Conservation (phyloP, 1,140 invertebrate genomes). For the Piezodorus guildinii region DNA sequence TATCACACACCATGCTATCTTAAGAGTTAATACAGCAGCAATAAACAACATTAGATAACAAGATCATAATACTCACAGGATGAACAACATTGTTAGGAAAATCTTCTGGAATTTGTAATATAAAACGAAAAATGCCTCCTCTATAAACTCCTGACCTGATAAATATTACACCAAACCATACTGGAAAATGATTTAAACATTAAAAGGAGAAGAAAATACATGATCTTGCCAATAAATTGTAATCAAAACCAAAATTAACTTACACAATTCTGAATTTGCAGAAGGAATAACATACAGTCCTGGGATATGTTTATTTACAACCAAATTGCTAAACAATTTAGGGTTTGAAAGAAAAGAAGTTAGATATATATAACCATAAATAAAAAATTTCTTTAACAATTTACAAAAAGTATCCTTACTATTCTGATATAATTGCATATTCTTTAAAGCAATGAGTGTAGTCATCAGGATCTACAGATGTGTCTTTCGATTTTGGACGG, state of each 20-base stretch:
- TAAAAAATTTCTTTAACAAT: not conserved
- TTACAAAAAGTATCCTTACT: constrained; percentile 2
- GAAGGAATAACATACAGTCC: constrained; percentile 89
- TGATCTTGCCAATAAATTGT: not conserved
- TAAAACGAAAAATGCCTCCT: constrained; percentile 81
- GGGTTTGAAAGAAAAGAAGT: not conserved
- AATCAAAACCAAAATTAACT: constrained; percentile 9
- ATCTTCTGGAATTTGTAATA: constrained; percentile 67
- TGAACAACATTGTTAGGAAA: constrained; percentile 79
- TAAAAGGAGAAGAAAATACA: constrained; percentile 19
- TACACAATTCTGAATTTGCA: constrained; percentile 34
- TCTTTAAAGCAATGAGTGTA: not conserved
- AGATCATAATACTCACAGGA: constrained; percentile 51
- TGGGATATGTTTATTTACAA: constrained; percentile 32
- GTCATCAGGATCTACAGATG: not conserved
- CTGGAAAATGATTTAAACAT: constrained; percentile 41
- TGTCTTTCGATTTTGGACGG: not conserved
- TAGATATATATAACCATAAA: not conserved
- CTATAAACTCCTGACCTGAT: constrained; percentile 75
- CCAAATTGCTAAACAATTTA: constrained; percentile 4
- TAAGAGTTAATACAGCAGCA: no score
- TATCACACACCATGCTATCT: no score
- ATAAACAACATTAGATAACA: no score
- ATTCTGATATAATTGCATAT: constrained; percentile 14
- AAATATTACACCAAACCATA: constrained; percentile 90